Evolutionary conservation across 2,113 vertebrate genomes (phyloP).

Genomic region (Theropithecus gelada): DNA sequence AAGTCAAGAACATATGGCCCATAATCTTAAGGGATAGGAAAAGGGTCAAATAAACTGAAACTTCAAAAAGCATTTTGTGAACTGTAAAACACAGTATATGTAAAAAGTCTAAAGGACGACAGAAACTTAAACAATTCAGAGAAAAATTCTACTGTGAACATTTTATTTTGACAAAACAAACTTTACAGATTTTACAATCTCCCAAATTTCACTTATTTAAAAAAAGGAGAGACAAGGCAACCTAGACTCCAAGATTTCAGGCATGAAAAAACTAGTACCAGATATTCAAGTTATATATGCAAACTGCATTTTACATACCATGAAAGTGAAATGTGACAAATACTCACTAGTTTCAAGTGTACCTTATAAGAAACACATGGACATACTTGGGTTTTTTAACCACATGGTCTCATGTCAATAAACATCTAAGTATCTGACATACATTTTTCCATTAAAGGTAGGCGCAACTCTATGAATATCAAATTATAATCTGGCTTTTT

Average conservation of each 20-base stretch:
- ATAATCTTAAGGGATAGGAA: not conserved
- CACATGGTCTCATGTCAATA: conserved; percentile 54
- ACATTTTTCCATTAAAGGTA: conserved; percentile 39
- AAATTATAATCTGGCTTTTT: conserved; percentile 51
- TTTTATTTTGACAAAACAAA: conserved; percentile 83
- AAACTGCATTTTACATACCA: conserved; percentile 69
- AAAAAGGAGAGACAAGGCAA: conserved; percentile 73
- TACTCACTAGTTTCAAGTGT: conserved; percentile 68
- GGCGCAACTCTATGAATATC: conserved; percentile 34
- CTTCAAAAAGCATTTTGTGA: not conserved
- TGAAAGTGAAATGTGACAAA: conserved; percentile 54
- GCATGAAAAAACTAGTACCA: conserved; percentile 70
- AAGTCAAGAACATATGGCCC: not conserved
- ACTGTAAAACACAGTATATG: not conserved
- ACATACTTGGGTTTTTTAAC: conserved; percentile 67
- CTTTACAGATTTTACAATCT: conserved; percentile 69
- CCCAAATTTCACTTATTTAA: conserved; percentile 60
- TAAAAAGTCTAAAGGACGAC: not conserved
- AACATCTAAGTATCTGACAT: conserved; percentile 61
- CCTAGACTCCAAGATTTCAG: conserved; percentile 67
- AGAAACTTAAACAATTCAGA: conserved; percentile 36
- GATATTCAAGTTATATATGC: conserved; percentile 65
- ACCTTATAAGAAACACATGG: conserved; percentile 67
- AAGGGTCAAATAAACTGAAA: not conserved
- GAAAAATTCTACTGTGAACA: conserved; percentile 9